These are phyloP conservation scores for Vollenhovia emeryi DNA, from an alignment of 1,140 invertebrate species.

Conservation along the genomic window DNA sequence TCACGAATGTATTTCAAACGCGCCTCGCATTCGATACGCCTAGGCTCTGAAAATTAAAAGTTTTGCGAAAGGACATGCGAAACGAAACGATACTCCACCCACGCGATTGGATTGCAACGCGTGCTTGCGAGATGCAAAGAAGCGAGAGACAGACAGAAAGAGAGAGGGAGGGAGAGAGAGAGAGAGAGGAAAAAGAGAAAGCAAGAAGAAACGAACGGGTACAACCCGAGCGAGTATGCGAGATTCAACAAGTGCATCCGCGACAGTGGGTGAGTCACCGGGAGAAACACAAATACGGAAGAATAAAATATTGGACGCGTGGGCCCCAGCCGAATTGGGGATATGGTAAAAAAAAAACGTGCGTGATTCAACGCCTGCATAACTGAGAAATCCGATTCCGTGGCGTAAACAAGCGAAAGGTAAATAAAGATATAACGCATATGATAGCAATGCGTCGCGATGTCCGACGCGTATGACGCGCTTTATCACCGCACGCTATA, in stretches of 20 bases:
- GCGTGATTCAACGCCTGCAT: slow-evolving; percentile 47
- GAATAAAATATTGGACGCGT: slow-evolving; percentile 55
- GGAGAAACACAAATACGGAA: neutral
- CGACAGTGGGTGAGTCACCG: slow-evolving; percentile 6
- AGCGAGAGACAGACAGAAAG: neutral
- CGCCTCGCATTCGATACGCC: neutral
- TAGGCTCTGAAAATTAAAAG: slow-evolving; percentile 17
- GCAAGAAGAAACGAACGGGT: neutral
- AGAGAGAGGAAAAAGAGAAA: neutral
- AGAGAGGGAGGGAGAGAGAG: neutral
- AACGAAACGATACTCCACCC: slow-evolving; percentile 21
- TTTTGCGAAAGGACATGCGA: neutral
- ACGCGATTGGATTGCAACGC: slow-evolving; percentile 4
- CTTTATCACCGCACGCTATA: neutral
- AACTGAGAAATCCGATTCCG: slow-evolving; percentile 46
- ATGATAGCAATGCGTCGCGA: slow-evolving; percentile 19
- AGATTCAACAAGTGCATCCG: slow-evolving; percentile 50
- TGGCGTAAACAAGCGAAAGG: slow-evolving; percentile 42
- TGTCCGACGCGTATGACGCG: neutral
- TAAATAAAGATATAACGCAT: slow-evolving; percentile 52
- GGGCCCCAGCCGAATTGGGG: neutral
- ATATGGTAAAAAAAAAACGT: slow-evolving; percentile 33
- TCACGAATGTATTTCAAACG: neutral
- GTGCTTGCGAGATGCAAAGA: neutral
- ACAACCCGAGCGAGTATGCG: neutral